Evolutionary conservation across 2,888 invertebrate genomes (phyloP), one percentile per base, ranked within the genome.

Genomic region (Cerceris ruficornis): DNA sequence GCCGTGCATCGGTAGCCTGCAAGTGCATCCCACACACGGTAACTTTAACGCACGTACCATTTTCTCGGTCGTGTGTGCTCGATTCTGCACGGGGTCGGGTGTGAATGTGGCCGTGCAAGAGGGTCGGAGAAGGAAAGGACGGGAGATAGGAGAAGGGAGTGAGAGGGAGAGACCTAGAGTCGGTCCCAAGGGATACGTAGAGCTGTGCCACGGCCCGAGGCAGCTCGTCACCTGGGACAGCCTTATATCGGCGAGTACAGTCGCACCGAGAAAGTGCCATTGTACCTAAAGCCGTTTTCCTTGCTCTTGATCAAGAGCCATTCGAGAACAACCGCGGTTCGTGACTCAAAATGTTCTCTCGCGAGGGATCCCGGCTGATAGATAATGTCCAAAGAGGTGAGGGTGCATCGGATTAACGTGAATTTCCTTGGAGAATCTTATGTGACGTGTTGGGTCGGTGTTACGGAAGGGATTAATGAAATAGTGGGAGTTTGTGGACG

Each of bases 141-240:
- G 65, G 17, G 68, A 42, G 74, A 60, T 13, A 54, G 66, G 17
- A 52, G 14, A 43, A 64, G 70, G 52, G 65, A 52, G 66, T 58
- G 42, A 74, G 67, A 58, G 61, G 58, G 85, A 69, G 84, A 75
- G 83, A 85, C 82, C 82, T 77, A 85, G 86, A 87, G 89, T 87
- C 84, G 88, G 86, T 90, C 90, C 88, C 91, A 82, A 52, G 91
- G 89, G 90, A 87, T 87, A 86, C 89, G 90, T 90, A 90, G 89
- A 87, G 89, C 90, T 85, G 88, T 88, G 90, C 87, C 90, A 89
- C 86, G 90, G 89, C 91, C 88, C 89, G 90, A 91, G 90, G 91
- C 90, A 88, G 89, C 90, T 90, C 90, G 91, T 91, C 90, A 91
- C 90, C 89, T 91, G 91, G 91, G 90, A 91, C 91, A 89, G 86